phyloP scores from a whole-genome alignment of 2,888 invertebrate genomes.

The Amphipoea lucens region DNA sequence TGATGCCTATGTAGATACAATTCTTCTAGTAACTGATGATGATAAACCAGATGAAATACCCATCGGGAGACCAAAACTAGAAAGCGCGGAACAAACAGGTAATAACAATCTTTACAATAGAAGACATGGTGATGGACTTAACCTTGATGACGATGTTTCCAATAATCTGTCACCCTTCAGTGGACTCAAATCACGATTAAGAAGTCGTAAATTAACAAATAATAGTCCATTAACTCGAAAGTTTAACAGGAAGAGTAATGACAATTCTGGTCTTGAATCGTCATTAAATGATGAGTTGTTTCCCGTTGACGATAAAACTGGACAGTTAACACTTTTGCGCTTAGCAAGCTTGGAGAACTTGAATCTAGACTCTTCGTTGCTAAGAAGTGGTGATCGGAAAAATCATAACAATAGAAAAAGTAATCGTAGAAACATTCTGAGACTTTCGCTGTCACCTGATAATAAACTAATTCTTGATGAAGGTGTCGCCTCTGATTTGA shows the following conservation, averaged over 20 bases:
- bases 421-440: neutral
- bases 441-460: slow-evolving; percentile 15
- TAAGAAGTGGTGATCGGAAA: slow-evolving; percentile 4
- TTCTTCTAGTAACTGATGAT: slow-evolving; percentile 24
- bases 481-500: slow-evolving; percentile 7
- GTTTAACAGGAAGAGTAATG: slow-evolving; percentile 1
- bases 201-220: neutral
- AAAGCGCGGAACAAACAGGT: neutral
- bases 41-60: slow-evolving; percentile 24
- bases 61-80: slow-evolving; percentile 5
- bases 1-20: slow-evolving; percentile 19
- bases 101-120: slow-evolving; percentile 5
- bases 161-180: neutral
- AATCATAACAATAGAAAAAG: slow-evolving; percentile 9
- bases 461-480: slow-evolving; percentile 29
- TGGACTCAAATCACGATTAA: neutral
- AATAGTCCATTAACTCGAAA: neutral
- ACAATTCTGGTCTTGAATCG: neutral
- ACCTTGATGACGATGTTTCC: neutral
- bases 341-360: slow-evolving; percentile 21
- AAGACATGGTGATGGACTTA: neutral
- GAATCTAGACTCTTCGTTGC: neutral
- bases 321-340: slow-evolving; percentile 6
- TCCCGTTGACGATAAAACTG: slow-evolving; percentile 3
- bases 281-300: neutral